A percentile compares a stretch with the other conserved stretches of the same genome.
Evolutionary conservation across 2,888 invertebrate species (phyloP).

Genomic region (Leptinotarsa rubiginosa): DNA sequence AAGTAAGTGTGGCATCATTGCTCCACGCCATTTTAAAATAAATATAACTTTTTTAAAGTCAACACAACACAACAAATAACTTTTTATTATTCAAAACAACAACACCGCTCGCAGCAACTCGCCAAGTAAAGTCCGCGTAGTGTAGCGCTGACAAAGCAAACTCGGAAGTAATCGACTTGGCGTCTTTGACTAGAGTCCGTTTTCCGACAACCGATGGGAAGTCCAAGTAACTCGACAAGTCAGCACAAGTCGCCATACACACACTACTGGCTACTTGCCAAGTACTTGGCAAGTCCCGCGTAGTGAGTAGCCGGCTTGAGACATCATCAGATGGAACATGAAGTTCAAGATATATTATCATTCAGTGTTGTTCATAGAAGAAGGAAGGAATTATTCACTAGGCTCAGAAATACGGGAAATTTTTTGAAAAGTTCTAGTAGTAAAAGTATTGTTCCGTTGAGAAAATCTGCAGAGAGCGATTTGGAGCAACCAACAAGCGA

Average conservation of each 20-base stretch:
- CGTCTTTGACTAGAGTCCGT: background rate
- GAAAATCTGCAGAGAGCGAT: background rate
- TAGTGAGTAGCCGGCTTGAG: background rate
- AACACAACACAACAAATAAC: background rate
- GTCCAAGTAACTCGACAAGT: background rate
- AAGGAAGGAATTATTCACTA: conserved; percentile 8
- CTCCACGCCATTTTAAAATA: background rate
- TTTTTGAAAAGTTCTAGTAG: background rate
- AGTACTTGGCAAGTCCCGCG: background rate
- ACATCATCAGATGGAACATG: background rate
- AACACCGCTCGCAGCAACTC: background rate
- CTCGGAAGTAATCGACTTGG: too few relatives aligned
- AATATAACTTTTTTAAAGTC: too few relatives aligned
- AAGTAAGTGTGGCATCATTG: background rate
- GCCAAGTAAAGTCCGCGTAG: background rate
- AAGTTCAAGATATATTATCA: conserved; percentile 5
- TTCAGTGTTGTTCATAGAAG: background rate
- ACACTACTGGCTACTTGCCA: background rate
- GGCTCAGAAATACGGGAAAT: conserved; percentile 13
- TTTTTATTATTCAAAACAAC: background rate
- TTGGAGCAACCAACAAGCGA: background rate
- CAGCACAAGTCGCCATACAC: background rate
- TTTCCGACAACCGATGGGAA: background rate
- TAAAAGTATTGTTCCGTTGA: background rate
- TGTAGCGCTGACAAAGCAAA: background rate